These are phyloP conservation scores for Danio jaintianensis DNA, from an alignment of 2,797 vertebrate species.

Conservation along the genomic window DNA sequence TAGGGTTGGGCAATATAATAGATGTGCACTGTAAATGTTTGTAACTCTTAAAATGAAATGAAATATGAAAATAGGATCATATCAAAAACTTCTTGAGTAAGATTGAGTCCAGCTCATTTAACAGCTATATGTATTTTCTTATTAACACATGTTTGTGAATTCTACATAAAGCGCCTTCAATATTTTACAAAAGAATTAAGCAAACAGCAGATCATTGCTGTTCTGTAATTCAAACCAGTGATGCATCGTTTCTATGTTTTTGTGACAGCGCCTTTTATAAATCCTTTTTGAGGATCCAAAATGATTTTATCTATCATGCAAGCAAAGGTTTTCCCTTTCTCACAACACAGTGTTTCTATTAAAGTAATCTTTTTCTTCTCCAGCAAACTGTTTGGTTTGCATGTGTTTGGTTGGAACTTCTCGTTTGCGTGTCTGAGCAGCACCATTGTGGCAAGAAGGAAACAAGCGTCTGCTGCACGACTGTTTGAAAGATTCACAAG, in stretches of 20 bases:
- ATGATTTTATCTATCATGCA: neutral
- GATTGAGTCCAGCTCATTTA: no score
- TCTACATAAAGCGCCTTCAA: neutral
- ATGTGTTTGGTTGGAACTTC: neutral
- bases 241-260: neutral
- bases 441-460: slow-evolving; percentile 17
- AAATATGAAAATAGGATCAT: no score
- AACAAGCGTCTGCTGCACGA: neutral
- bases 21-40: no score
- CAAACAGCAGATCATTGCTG: neutral
- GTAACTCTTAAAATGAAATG: no score
- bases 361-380: neutral
- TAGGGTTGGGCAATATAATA: neutral
- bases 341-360: neutral
- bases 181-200: neutral
- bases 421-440: slow-evolving; percentile 25
- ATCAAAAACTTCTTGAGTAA: no score
- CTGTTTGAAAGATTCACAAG: neutral
- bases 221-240: slow-evolving; percentile 10
- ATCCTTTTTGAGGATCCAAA: neutral
- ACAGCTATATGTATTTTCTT: no score
- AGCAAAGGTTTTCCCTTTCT: slow-evolving; percentile 3
- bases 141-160: no score
- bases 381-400: neutral
- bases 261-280: neutral